Percentiles rank a stretch among this genome's conserved stretches.
These are phyloP conservation scores for Drosophila demipolita DNA, from an alignment of 2,888 invertebrate species.

Conservation along the genomic window DNA sequence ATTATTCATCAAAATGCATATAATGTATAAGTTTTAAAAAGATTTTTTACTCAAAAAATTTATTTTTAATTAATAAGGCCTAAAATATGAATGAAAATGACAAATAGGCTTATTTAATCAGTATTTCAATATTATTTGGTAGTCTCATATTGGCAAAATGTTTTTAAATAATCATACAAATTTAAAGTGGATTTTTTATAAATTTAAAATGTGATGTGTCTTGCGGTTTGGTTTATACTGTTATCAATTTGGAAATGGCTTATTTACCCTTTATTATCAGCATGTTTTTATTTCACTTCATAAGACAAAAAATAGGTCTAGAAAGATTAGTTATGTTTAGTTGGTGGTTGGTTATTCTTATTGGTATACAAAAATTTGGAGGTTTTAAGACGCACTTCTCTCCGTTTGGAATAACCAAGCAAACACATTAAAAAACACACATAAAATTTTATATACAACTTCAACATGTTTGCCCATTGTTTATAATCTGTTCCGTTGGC, in stretches of 20 bases:
- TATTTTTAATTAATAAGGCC: background rate
- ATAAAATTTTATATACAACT: background rate
- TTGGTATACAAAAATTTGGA: background rate
- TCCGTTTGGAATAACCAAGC: background rate
- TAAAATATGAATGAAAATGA: background rate
- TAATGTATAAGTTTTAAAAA: background rate
- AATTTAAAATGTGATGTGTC: background rate
- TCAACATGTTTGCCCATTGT: slow-evolving; percentile 33
- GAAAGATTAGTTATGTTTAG: background rate
- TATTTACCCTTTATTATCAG: background rate
- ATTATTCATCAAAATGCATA: background rate
- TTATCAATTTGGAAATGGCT: background rate
- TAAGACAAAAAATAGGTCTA: background rate
- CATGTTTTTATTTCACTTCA: background rate
- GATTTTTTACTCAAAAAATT: background rate
- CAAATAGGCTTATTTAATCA: background rate
- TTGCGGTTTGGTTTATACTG: background rate
- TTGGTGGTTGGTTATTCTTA: background rate
- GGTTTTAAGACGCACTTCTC: background rate
- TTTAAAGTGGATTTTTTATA: background rate
- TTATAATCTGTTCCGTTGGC: slow-evolving; percentile 38
- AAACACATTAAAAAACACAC: background rate
- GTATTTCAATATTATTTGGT: background rate
- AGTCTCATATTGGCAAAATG: background rate
- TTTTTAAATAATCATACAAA: no score